phyloP scores from a whole-genome alignment of 2,888 invertebrate genomes.

The Alloscopus bannaensis region DNA sequence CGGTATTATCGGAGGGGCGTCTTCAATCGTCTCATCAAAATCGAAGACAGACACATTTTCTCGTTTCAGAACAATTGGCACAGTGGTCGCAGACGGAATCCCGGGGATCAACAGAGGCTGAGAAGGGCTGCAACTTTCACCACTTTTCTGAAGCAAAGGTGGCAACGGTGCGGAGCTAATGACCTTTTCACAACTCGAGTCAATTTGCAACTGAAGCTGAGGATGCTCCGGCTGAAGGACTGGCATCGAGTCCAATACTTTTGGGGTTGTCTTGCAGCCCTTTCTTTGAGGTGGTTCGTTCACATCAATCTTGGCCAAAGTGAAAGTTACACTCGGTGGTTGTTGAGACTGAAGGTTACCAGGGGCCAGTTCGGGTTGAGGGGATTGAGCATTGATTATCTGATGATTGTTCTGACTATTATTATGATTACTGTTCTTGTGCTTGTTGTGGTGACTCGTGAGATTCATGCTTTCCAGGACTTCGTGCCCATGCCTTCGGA shows the following conservation, averaged over 20 bases:
- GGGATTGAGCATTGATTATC: not conserved
- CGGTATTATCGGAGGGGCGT: not conserved
- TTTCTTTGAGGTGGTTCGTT: not conserved
- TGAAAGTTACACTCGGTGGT: slow-evolving; percentile 4
- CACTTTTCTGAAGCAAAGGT: slow-evolving; percentile 36
- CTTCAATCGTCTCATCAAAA: slow-evolving; percentile 52
- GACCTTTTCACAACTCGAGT: slow-evolving; percentile 15
- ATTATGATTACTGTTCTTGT: slow-evolving; percentile 41
- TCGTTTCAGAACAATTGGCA: slow-evolving; percentile 45
- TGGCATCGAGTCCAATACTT: slow-evolving; percentile 46
- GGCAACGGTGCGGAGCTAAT: not conserved
- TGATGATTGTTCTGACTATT: slow-evolving; percentile 15
- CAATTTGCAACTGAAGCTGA: slow-evolving; percentile 17
- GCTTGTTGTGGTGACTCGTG: slow-evolving; percentile 40
- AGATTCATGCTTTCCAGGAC: slow-evolving; percentile 56
- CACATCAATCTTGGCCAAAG: slow-evolving; percentile 40
- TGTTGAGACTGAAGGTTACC: slow-evolving; percentile 13
- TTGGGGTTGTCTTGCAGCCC: not conserved
- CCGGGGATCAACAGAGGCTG: no score
- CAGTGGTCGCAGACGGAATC: not conserved
- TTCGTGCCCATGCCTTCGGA: slow-evolving; percentile 85
- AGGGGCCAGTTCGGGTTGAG: slow-evolving; percentile 25
- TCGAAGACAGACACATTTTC: slow-evolving; percentile 55
- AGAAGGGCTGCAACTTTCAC: slow-evolving; percentile 7
- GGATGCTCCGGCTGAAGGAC: slow-evolving; percentile 45